Base-by-base conservation (phyloP, 2,797 vertebrate species). In the Labeo calbasu region DNA sequence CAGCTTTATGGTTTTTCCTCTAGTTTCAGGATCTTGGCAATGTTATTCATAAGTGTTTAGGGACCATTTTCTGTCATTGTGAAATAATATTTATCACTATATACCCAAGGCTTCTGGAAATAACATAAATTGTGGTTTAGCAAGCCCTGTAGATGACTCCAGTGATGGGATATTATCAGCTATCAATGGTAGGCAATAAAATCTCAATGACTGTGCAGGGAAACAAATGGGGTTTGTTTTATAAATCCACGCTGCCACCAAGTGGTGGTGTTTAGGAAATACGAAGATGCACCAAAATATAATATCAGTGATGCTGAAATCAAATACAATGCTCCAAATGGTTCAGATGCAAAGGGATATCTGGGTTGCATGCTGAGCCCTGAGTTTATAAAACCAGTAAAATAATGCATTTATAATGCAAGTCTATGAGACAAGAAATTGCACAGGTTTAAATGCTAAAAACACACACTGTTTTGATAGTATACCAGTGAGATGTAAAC, bases 201-300 rank as follows among this genome's bases (percentile, higher is more conserved):
- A 69, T 57, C 50, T 57, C 72, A n/a, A 28, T 8, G 19, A 57
- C 2, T 77, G 48, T 21, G 50, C 13, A 28, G 5, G 43, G 10
- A 19, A 28, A 57, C 5, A 28, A 55, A 51, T 0, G 15, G 36
- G 11, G 8, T 76, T 77, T 28, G 36, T 83, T 43, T 73, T 59
- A 0, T 76, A 40, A 84, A 82, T 51, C 71, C 46, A 85, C 82
- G 81, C 88, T 88, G 88, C 86, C 88, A 84, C 70, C 88, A 82
- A 79, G 88, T 84, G 88, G 86, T 46, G 23, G 4, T 66, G 17
- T 14, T 66, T 14, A 19, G 17, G 61, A 66, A 79, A 79, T 32
- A 28, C 1, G 19, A 79, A 48, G n/a, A 48, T 13, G 21, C 32
- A 21, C 57, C 15, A 28, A 63, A 12, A 46, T 1, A 23, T 13